A percentile compares a stretch with the other conserved stretches of the same genome.
Conservation (phyloP, 2,113 vertebrate species). For the Alethe castanea region DNA sequence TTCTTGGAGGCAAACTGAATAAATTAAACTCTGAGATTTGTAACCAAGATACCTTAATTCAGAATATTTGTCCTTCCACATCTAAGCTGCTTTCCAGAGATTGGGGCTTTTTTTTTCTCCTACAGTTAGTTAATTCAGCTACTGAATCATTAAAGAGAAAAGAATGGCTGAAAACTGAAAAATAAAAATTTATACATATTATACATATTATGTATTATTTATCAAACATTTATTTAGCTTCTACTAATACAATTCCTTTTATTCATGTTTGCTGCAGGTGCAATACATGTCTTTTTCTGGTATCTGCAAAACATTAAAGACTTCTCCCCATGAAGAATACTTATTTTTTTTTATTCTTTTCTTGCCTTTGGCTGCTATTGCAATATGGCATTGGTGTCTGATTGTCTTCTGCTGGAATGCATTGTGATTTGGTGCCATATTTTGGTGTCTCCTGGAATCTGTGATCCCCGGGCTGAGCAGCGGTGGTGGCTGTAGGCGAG, state of each 20-base stretch:
- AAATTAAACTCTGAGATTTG: background rate
- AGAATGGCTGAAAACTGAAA: background rate
- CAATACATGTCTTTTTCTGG: background rate
- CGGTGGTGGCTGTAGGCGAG: background rate
- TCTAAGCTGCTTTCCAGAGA: background rate
- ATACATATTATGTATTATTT: background rate
- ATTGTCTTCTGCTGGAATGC: background rate
- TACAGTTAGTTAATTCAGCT: background rate
- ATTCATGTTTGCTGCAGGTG: background rate
- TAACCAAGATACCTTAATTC: background rate
- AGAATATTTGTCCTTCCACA: background rate
- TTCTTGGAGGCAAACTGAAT: background rate
- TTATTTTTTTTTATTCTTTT: background rate
- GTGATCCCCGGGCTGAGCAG: background rate
- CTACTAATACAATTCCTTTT: background rate
- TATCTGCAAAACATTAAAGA: background rate
- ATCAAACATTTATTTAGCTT: constrained; percentile 19
- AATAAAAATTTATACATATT: background rate
- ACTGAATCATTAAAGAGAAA: background rate
- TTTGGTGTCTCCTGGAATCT: background rate
- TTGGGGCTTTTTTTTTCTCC: fast-evolving
- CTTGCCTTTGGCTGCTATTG: constrained; percentile 14
- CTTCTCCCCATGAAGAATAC: background rate
- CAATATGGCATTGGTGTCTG: background rate
- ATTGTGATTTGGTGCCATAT: background rate